Evolutionary conservation across 2,797 vertebrate species (phyloP).

Genomic region (Xenops minutus): DNA sequence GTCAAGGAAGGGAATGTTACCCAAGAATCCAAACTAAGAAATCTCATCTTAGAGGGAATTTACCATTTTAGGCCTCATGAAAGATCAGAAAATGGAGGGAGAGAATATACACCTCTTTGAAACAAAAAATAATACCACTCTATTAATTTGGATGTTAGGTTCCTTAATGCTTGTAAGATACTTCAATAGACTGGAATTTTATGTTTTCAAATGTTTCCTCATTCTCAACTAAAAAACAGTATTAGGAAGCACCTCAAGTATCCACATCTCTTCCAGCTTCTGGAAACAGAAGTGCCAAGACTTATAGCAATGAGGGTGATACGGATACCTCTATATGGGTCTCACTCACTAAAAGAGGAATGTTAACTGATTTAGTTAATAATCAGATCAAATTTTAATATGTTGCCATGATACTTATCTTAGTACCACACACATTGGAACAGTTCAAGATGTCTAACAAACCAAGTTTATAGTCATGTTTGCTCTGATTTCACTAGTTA

Average conservation of each 20-base stretch:
- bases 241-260: background rate
- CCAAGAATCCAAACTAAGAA: background rate
- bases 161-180: background rate
- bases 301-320: background rate
- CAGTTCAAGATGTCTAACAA: background rate
- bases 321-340: rapidly evolving
- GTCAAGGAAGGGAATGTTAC: background rate
- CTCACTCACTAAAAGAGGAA: background rate
- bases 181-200: background rate
- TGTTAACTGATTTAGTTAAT: background rate
- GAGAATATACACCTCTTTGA: rapidly evolving
- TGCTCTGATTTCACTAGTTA: background rate
- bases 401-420: background rate
- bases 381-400: background rate
- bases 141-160: background rate
- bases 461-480: background rate
- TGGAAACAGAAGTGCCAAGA: background rate
- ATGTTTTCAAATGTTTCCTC: background rate
- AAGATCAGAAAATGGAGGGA: background rate
- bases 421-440: background rate
- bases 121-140: background rate
- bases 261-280: background rate
- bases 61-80: background rate
- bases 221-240: background rate
- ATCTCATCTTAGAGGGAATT: background rate